phyloP scores from a whole-genome alignment of 1,140 invertebrate species.

The Lepidurus packardi region DNA sequence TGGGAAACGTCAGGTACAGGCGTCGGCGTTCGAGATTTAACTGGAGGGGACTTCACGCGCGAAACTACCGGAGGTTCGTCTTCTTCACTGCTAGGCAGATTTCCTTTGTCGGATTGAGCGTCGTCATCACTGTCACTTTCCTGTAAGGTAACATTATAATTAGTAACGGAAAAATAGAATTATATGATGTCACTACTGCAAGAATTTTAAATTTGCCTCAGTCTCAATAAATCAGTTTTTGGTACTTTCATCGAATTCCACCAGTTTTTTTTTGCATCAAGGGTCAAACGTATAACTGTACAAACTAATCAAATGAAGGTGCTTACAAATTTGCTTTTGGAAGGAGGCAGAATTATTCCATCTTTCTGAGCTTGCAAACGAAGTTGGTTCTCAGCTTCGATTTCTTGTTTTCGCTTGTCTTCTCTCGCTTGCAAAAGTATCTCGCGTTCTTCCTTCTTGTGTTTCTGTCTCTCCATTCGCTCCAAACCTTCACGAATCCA shows the following conservation, averaged over 20 bases:
- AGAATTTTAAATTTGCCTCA: slow-evolving; percentile 30
- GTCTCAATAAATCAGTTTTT: slow-evolving; percentile 31
- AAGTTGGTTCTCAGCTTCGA: slow-evolving; percentile 42
- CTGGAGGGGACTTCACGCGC: background rate
- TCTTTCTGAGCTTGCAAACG: slow-evolving; percentile 36
- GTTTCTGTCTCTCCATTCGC: slow-evolving; percentile 95
- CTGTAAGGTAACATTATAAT: slow-evolving; percentile 40
- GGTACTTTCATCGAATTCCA: slow-evolving; percentile 30
- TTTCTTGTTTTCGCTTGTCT: slow-evolving; percentile 55
- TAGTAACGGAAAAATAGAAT: background rate
- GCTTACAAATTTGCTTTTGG: slow-evolving; percentile 79
- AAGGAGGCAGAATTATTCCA: slow-evolving; percentile 45
- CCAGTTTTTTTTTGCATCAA: slow-evolving; percentile 11
- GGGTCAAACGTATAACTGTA: slow-evolving; percentile 26
- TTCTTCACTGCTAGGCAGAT: slow-evolving; percentile 45
- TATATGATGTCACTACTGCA: background rate
- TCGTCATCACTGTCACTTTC: slow-evolving; percentile 44
- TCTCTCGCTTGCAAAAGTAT: slow-evolving; percentile 58
- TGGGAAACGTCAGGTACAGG: slow-evolving; percentile 36
- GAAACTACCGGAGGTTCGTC: slow-evolving; percentile 39
- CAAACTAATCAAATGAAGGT: slow-evolving; percentile 31
- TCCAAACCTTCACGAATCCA: slow-evolving; percentile 95
- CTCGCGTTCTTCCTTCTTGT: slow-evolving; percentile 75
- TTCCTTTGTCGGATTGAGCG: slow-evolving; percentile 39
- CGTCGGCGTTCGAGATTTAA: slow-evolving; percentile 28